Evolutionary conservation across 2,888 invertebrate species (phyloP).

Genomic region (Chrysomela aeneicollis): DNA sequence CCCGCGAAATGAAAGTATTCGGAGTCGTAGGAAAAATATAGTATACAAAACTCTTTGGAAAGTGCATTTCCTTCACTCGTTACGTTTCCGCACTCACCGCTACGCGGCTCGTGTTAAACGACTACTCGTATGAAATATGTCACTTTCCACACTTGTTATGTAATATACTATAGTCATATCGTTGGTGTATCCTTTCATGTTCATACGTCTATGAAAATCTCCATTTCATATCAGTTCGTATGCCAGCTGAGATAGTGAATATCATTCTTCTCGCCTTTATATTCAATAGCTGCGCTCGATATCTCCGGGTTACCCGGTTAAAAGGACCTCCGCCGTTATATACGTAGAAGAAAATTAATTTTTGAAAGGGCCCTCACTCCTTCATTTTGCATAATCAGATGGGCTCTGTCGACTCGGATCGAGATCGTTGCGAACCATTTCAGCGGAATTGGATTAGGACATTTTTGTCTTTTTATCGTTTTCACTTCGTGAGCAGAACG

Average conservation of each 20-base stretch:
- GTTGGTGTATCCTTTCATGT: too few species aligned
- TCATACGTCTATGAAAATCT: too few species aligned
- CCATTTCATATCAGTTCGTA: too few species aligned
- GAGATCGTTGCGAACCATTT: constrained; percentile 21
- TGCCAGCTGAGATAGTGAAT: neutral
- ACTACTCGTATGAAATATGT: too few species aligned
- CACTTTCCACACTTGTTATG: too few species aligned
- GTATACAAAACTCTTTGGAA: too few species aligned
- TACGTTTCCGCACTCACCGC: too few species aligned
- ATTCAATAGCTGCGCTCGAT: neutral
- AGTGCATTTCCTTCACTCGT: too few species aligned
- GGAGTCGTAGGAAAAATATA: too few species aligned
- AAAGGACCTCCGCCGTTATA: constrained; percentile 24
- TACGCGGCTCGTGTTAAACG: too few species aligned
- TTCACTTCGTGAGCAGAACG: neutral
- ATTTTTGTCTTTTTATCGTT: constrained; percentile 12
- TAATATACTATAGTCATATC: too few species aligned
- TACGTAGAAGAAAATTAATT: constrained; percentile 31
- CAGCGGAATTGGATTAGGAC: constrained; percentile 10
- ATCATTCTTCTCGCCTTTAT: neutral
- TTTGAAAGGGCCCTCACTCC: constrained; percentile 23
- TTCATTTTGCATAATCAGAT: constrained; percentile 30
- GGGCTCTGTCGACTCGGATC: constrained; percentile 26
- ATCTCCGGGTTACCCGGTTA: constrained; percentile 31
- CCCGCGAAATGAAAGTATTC: too few species aligned